phyloP scores from a whole-genome alignment of 2,113 vertebrate genomes.

The Myrmecobius fasciatus region DNA sequence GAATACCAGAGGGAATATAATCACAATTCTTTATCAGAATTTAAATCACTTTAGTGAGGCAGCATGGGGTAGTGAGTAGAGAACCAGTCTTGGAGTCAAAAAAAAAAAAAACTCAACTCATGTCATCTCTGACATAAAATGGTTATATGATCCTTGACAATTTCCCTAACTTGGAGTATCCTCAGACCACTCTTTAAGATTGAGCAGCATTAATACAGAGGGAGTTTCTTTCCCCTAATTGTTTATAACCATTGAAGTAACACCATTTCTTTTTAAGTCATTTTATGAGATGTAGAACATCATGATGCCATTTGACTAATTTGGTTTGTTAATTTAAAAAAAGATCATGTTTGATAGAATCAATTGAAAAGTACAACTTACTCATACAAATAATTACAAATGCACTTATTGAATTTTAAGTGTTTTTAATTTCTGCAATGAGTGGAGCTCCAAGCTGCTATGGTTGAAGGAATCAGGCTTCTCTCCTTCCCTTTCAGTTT shows the following conservation, averaged over 20 bases:
- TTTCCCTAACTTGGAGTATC: background rate
- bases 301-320: background rate
- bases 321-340: background rate
- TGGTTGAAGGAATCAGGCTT: background rate
- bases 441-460: background rate
- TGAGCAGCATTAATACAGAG: background rate
- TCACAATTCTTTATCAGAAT: background rate
- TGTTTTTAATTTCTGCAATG: background rate
- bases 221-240: background rate
- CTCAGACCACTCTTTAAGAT: background rate
- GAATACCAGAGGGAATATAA: background rate
- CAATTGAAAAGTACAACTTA: background rate
- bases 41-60: background rate
- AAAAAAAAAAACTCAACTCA: background rate
- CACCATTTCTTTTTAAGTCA: background rate
- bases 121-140: background rate
- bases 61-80: background rate
- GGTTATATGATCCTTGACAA: background rate
- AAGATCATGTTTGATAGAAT: background rate
- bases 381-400: background rate
- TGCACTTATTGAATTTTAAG: background rate
- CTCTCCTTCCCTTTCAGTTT: background rate
- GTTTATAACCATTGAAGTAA: background rate
- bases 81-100: background rate
- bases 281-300: background rate